These are phyloP conservation scores for Molanna angustata DNA, from an alignment of 2,888 invertebrate species.

Conservation along the genomic window DNA sequence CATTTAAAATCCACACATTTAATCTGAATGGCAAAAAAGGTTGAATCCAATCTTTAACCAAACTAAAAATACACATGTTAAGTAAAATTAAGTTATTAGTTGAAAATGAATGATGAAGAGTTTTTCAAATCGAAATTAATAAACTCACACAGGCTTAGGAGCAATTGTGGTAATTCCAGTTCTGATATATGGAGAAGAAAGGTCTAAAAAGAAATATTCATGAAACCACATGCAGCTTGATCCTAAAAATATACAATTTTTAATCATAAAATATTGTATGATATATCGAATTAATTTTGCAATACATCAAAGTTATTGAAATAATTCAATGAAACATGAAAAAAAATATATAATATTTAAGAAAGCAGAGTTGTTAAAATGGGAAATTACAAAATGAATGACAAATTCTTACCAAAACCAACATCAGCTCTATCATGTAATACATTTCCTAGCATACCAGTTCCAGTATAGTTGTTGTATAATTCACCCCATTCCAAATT, in stretches of 20 bases:
- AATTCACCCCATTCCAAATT: slow-evolving; percentile 19
- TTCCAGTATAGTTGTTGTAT: slow-evolving; percentile 17
- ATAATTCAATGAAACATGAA: not conserved
- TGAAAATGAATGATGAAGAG: not conserved
- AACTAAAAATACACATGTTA: slow-evolving; percentile 2
- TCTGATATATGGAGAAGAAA: slow-evolving; percentile 14
- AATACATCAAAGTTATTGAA: not conserved
- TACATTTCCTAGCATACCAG: slow-evolving; percentile 16
- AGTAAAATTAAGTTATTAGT: not conserved
- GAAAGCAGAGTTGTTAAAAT: not conserved
- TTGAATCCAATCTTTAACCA: slow-evolving; percentile 15
- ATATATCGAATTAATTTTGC: no score
- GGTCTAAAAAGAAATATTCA: slow-evolving; percentile 15
- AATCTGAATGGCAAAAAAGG: slow-evolving; percentile 16
- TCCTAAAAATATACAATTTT: slow-evolving; percentile 9
- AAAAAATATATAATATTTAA: not conserved
- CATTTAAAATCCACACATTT: slow-evolving; percentile 10
- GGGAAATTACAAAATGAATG: no score
- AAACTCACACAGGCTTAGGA: slow-evolving; percentile 13
- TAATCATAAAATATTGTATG: no score
- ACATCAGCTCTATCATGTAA: slow-evolving; percentile 18
- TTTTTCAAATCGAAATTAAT: not conserved
- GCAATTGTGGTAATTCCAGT: slow-evolving; percentile 16
- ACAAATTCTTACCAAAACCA: slow-evolving; percentile 14
- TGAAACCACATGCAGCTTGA: slow-evolving; percentile 21